Evolutionary conservation across 2,113 vertebrate species (phyloP).

Genomic region (Cavia porcellus): DNA sequence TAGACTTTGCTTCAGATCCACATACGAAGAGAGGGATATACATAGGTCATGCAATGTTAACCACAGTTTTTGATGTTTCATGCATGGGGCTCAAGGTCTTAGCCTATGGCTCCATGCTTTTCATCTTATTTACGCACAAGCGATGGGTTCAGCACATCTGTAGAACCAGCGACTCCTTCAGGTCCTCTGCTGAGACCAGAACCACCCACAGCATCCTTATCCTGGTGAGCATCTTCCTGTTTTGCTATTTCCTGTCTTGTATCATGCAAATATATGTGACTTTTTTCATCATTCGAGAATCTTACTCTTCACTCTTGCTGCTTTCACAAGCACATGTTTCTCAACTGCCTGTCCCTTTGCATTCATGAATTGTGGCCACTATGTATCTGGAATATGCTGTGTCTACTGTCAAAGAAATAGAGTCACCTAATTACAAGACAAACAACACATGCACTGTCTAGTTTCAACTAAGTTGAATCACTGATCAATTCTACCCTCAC

Average conservation of each 20-base stretch:
- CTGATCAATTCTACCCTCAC: not conserved
- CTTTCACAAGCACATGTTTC: not conserved
- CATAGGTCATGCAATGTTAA: accelerated
- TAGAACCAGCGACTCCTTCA: not conserved
- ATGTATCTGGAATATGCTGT: too few species aligned
- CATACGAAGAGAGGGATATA: accelerated
- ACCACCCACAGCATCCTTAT: not conserved
- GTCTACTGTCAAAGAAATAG: not conserved
- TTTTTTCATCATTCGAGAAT: not conserved
- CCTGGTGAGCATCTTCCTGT: not conserved
- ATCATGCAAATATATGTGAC: not conserved
- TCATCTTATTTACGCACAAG: not conserved
- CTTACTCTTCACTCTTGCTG: not conserved
- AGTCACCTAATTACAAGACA: not conserved
- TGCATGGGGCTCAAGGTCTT: not conserved
- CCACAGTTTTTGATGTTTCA: not conserved
- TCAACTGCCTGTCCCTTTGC: not conserved
- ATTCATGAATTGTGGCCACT: not conserved
- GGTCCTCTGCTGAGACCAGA: not conserved
- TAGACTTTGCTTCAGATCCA: not conserved
- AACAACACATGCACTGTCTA: not conserved
- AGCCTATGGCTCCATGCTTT: not conserved
- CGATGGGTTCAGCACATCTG: not conserved
- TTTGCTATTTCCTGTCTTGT: not conserved
- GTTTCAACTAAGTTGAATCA: not conserved